Base-by-base conservation (phyloP, 2,888 invertebrate genomes). In the Acanthosepion esculentum region DNA sequence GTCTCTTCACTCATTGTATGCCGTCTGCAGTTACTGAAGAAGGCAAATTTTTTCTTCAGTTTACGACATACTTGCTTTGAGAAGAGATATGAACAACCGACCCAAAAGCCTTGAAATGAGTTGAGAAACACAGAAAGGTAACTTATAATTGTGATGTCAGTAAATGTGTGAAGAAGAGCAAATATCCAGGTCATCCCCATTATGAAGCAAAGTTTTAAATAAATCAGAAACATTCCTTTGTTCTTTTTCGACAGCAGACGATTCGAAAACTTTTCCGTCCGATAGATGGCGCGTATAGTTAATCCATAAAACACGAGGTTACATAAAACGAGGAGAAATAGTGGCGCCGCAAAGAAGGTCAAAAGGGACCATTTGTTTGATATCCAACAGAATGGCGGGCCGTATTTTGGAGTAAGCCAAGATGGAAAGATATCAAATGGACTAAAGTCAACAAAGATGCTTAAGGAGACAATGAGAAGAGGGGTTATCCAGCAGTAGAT, bases 71-170 rank as follows among this genome's bases (percentile, higher is more conserved):
- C 26, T 92, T 92, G 48, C 10, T n/a, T 92, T 50, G 92, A 92
- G 26, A 92, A 92, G 29, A 92, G 50, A 92, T 92, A 92, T n/a
- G 92, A 92, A 92, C 92, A 92, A 48, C 50, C 92, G 20, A 92
- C 92, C 15, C 33, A 92, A 12, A 92, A 92, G 33, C 92, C 92
- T 50, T 92, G 92, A 50, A 92, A 92, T 6, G 92, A 48, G 15
- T 26, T 92, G 15, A 92, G 50, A 92, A 92, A 50, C 0, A 48
- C 92, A 3, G 92, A 92, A 92, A 92, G 5, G n/a, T 48, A 92
- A 50, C 92, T 50, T 50, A 92, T 48, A 23, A 92, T 29, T 92
- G 48, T 50, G 5, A 48, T 48, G n/a, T 18, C 48, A 48, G 48
- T 48, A 23, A 29, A 48, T n/a, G 92, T 48, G 12, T 92, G n/a